Base-by-base conservation (phyloP, 2,888 invertebrate genomes). In the Coelopa pilipes region DNA sequence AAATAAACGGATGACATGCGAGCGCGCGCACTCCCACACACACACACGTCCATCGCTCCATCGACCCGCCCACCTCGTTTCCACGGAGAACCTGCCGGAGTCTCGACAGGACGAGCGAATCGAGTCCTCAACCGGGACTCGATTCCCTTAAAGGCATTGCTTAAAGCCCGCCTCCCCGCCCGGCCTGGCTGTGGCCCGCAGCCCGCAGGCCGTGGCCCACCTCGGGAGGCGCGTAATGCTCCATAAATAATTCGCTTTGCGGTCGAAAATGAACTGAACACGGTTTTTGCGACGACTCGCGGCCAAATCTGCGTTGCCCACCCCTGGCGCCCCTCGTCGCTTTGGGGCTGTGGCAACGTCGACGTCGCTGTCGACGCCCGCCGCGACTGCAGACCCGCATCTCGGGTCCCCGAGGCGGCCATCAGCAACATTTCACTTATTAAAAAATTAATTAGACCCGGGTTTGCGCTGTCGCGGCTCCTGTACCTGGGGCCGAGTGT, bases 361-460 rank as follows among this genome's bases (percentile, higher is more conserved):
- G n/a, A n/a, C n/a, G 34, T 7, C 34, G 2, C 34, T 34, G 34
- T 7, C 57, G 19, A 19, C 57, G 24, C 12, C 57, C 7, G 34
- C 57, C 57, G 57, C 57, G 24, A 24, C 57, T 34, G 34, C 19
- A 59, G 60, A 21, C 57, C 45, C 66, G 53, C 72, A 74, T 59
- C 46, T 63, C 19, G 34, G 69, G 72, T 70, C 67, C 75, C 75
- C 74, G 55, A 57, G 76, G 77, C 77, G 57, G 53, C 74, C 75
- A 67, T 77, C 76, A 74, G 73, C 75, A 76, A 74, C 75, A 73
- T 78, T 78, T 76, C 74, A 76, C 69, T 76, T 77, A 75, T 75
- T 78, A 74, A 78, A 76, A 78, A 78, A 75, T 77, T 78, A 78
- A 78, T 77, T 77, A 77, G 66, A 76, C 73, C 62, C 71, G 67